These are phyloP conservation scores for Callyntrura sp. DNA, from an alignment of 2,888 invertebrate species.

Conservation along the genomic window DNA sequence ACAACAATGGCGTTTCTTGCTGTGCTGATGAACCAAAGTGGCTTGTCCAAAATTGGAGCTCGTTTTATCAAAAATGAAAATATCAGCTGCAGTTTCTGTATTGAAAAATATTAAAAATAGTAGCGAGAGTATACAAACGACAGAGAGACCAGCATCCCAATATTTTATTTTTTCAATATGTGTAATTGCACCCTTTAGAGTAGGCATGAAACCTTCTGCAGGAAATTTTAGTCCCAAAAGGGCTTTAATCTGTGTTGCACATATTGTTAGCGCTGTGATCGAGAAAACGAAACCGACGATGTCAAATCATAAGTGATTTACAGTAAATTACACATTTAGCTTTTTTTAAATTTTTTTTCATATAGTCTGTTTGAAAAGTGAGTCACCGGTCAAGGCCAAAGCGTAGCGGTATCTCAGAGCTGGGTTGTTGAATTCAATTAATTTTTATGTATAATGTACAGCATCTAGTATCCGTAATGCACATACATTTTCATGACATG, in stretches of 20 bases:
- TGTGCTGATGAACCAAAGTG: conserved; percentile 91
- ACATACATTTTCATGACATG: too few species aligned
- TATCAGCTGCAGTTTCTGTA: conserved; percentile 83
- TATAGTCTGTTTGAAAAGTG: too few species aligned
- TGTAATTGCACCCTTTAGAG: conserved; percentile 78
- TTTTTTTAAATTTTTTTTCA: too few species aligned
- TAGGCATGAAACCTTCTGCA: conserved; percentile 83
- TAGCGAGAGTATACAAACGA: conserved; percentile 80
- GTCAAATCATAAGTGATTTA: too few species aligned
- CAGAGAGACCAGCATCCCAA: conserved; percentile 81
- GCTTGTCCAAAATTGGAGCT: conserved; percentile 86
- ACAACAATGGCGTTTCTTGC: conserved; percentile 92
- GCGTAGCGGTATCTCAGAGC: too few species aligned
- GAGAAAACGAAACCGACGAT: too few species aligned
- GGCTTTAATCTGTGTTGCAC: conserved; percentile 82
- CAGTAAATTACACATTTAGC: too few species aligned
- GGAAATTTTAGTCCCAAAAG: conserved; percentile 82
- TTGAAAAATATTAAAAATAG: conserved; percentile 82
- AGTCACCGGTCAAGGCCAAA: too few species aligned
- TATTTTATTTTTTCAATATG: conserved; percentile 78
- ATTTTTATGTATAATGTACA: too few species aligned
- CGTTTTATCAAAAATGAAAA: conserved; percentile 73
- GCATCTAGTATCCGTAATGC: too few species aligned
- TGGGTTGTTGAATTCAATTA: too few species aligned
- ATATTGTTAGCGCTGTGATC: conserved; percentile 80